These are phyloP conservation scores for Pontoporia blainvillei DNA, from an alignment of 2,113 vertebrate genomes.

Conservation along the genomic window DNA sequence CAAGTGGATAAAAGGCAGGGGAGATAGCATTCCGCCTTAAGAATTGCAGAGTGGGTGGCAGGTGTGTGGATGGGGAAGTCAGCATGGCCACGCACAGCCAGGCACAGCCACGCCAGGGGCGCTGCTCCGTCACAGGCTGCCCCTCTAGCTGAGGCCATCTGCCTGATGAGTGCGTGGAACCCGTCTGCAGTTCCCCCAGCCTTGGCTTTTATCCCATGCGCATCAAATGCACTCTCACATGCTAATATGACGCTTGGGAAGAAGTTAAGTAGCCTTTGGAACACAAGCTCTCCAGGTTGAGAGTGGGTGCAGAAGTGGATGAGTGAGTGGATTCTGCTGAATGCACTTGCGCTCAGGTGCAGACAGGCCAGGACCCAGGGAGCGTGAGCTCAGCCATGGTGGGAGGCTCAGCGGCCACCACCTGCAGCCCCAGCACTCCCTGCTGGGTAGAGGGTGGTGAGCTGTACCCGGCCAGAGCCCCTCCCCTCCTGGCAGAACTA, in stretches of 20 bases:
- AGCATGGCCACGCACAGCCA: too few relatives aligned
- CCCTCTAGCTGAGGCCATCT: too few relatives aligned
- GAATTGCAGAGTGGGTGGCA: accelerated
- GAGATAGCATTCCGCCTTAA: background rate
- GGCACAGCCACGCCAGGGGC: too few relatives aligned
- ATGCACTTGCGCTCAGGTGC: accelerated
- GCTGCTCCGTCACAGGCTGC: too few relatives aligned
- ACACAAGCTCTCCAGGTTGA: background rate
- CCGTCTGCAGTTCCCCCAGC: background rate
- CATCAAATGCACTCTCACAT: background rate
- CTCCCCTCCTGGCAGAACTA: background rate
- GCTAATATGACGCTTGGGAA: background rate
- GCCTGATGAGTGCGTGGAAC: accelerated
- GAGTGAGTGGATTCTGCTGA: background rate
- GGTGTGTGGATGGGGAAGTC: too few relatives aligned
- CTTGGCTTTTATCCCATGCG: background rate
- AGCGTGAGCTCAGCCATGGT: background rate
- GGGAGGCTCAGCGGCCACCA: background rate
- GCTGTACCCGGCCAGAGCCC: background rate
- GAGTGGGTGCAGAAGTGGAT: background rate
- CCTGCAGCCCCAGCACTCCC: accelerated
- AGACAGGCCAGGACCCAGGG: background rate
- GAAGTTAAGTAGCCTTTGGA: background rate
- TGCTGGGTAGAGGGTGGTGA: accelerated
- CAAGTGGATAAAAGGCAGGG: background rate